Evolutionary conservation across 2,888 invertebrate genomes (phyloP), one percentile per base, ranked within the genome.

Genomic region (Dione vanillae): DNA sequence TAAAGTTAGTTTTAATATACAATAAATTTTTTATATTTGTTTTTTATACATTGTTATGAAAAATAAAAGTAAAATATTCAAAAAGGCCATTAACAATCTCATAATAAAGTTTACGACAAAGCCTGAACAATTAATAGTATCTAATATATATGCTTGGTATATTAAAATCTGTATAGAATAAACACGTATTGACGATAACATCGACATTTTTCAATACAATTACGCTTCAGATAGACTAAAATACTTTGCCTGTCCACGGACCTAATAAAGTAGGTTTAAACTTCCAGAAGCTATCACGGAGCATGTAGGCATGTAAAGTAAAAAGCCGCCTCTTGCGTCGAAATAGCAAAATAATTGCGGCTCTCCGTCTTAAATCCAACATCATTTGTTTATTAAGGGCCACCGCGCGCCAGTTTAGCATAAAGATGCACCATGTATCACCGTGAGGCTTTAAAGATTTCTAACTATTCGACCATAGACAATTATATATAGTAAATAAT

Each of bases 351-450:
- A 91, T 91, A 90, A 90, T 90, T 90, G 90, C 89, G 82, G 82
- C 83, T 83, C 76, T 75, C 72, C 81, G 80, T 83, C 82, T 87
- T 90, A 90, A 90, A 89, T 90, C 87, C 82, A 82, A 83, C 89
- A 88, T 90, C 91, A 91, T 90, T 91, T 89, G 90, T 90, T 90
- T 90, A 90, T 90, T 90, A 90, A 86, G 84, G 84, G 83, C 76
- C 85, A 82, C 84, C 82, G 85, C 83, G 77, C 80, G 80, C 81
- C 83, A 85, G 86, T 88, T 90, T 89, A 90, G 85, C 89, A 88
- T 90, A 89, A 90, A 89, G 87, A 86, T 82, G 75, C 66, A 67
- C 69, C 68, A 72, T 64, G 67, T 59, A 51, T 62, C 62, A 62
- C 68, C 37, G 40, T 10, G 54, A 11, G 37, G 41, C 19, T 37